Conservation (phyloP, 1,140 invertebrate genomes). For the Drepana arcuata region DNA sequence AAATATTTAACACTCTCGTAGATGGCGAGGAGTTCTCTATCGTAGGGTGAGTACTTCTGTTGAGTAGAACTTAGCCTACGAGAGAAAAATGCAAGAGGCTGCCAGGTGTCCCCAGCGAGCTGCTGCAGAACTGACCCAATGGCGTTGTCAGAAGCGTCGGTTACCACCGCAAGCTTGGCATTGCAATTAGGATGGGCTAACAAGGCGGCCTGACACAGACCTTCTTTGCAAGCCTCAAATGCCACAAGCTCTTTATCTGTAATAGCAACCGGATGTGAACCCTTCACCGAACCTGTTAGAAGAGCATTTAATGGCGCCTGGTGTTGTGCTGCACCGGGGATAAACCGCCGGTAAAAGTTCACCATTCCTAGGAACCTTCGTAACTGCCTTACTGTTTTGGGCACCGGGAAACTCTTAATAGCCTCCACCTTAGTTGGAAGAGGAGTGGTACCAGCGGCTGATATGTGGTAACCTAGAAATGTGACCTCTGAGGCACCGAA, state of each 20-base stretch:
- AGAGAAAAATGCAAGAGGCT: conserved; percentile 32
- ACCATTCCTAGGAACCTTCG: conserved; percentile 57
- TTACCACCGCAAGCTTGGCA: conserved; percentile 35
- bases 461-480: conserved; percentile 30
- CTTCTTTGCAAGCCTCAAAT: conserved; percentile 10
- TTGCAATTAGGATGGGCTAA: conserved; percentile 26
- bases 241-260: conserved; percentile 4
- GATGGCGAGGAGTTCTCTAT: conserved; percentile 41
- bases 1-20: too few species aligned
- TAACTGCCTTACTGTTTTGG: conserved; percentile 32
- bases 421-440: conserved; percentile 19
- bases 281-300: conserved; percentile 11
- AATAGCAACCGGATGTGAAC: conserved; percentile 3
- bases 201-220: conserved; percentile 6
- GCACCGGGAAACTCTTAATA: conserved; percentile 30
- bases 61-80: conserved; percentile 17
- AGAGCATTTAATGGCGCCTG: conserved; percentile 13
- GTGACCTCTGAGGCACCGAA: conserved; percentile 23
- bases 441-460: conserved; percentile 17
- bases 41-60: conserved; percentile 28
- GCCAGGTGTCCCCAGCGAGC: conserved; percentile 7
- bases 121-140: conserved; percentile 37
- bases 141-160: conserved; percentile 41
- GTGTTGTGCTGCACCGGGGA: conserved; percentile 22
- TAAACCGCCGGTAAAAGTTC: conserved; percentile 42